Evolutionary conservation across 2,797 vertebrate genomes (phyloP), one percentile per base, ranked within the genome.

Genomic region (Heteromormyrus szaboi): DNA sequence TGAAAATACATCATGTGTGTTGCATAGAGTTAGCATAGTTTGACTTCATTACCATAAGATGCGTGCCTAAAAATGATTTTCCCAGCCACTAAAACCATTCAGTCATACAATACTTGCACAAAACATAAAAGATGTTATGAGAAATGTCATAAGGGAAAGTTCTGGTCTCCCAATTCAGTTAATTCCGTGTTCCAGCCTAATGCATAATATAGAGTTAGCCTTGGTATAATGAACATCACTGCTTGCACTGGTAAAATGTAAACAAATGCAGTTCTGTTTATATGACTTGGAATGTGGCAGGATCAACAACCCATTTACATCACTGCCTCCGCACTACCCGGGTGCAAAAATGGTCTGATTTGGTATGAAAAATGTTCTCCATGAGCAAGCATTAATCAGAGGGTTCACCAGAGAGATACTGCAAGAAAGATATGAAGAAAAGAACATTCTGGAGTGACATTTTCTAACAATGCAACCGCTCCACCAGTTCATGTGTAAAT

Each of bases 51-150:
- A 91, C 92, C 92, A 93, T 94, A 94, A 93, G 93, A 92, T 94
- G 93, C 91, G 93, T 94, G 94, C 92, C 92, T 90, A 89, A 86
- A 94, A 95, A 95, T 95, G 90, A 93, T 95, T 96, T 94, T 95
- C 94, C 94, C 94, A 96, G 5, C 12, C n/a, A 48, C 48, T 85
- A 51, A 85, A 51, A 51, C 22, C 83, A 51, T 51, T 79, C 33
- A 44, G 72, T 79, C 37, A 79, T 79, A 46, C 41, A n/a, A 79
- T 46, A 46, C 3, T 44, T 2, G 5, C 6, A 79, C 72, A 79
- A 79, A 46, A 81, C 41, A 46, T 33, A 37, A 19, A 41, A 46
- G 6, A 79, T 81, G 76, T 81, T 46, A 46, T 81, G 37, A n/a
- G 37, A 81, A 22, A 81, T 81, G 76, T 81, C 76, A 81, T 81